Conservation (phyloP, 2,888 invertebrate species). For the Meteorus cinctellus region DNA sequence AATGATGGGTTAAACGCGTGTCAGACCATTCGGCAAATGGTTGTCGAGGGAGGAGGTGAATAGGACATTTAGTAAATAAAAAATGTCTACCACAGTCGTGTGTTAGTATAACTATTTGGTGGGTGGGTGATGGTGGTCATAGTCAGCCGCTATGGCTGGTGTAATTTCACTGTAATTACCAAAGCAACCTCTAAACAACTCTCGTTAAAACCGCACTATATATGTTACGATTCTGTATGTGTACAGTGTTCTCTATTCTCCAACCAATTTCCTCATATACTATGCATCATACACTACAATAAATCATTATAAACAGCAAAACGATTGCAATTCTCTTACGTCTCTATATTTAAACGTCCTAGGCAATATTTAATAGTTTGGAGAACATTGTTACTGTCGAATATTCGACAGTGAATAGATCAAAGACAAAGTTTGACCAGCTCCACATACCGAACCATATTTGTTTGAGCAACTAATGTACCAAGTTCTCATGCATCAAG, state of each 20-base stretch:
- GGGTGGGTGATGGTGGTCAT: constrained; percentile 24
- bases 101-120: constrained; percentile 43
- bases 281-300: not conserved
- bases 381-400: not conserved
- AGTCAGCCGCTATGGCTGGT: constrained; percentile 56
- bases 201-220: constrained; percentile 63
- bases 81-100: constrained; percentile 32
- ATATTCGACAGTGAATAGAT: not conserved
- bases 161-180: constrained; percentile 70
- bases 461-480: not conserved
- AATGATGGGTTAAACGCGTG: constrained; percentile 1
- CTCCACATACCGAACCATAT: not conserved
- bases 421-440: not conserved
- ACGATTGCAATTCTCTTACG: not conserved
- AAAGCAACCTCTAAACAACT: constrained; percentile 68
- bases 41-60: not conserved
- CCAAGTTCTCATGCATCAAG: not conserved
- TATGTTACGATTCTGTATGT: not conserved
- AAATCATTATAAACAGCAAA: not conserved
- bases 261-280: not conserved
- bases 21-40: constrained; percentile 16
- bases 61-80: constrained; percentile 25
- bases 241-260: constrained; percentile 11
- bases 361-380: not conserved
- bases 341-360: not conserved